phyloP scores from a whole-genome alignment of 2,797 vertebrate genomes.

The Dendrocincla tyrannina region DNA sequence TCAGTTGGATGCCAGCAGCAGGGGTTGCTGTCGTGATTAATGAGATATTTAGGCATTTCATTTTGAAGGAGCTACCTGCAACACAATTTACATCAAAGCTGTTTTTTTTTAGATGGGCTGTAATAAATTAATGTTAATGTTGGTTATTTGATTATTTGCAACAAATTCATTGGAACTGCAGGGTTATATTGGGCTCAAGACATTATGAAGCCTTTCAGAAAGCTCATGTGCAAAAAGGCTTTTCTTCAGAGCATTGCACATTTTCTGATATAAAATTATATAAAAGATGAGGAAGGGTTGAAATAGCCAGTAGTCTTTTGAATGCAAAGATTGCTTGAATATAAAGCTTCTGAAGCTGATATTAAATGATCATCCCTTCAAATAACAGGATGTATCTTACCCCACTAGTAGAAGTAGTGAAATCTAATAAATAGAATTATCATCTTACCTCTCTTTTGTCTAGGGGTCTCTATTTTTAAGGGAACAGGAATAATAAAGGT shows the following conservation, averaged over 20 bases:
- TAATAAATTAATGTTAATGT: conserved; percentile 55
- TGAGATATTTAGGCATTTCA: conserved; percentile 17
- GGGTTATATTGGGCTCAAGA: not conserved
- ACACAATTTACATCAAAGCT: not conserved
- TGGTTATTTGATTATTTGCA: conserved; percentile 50
- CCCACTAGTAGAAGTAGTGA: not conserved
- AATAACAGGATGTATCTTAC: not conserved
- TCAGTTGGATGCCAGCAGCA: not conserved
- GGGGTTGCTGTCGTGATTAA: conserved; percentile 52
- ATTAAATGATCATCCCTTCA: not conserved
- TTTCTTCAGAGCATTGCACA: not conserved
- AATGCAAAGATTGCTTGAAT: not conserved
- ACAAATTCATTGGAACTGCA: conserved; percentile 25
- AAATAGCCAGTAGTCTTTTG: not conserved
- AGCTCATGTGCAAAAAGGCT: not conserved
- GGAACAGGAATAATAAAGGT: not conserved
- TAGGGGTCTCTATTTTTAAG: not conserved
- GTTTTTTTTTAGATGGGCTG: not conserved
- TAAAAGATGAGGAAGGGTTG: not conserved
- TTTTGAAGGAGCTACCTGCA: conserved; percentile 57
- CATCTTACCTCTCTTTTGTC: not conserved
- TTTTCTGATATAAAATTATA: not conserved
- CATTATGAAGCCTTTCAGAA: not conserved
- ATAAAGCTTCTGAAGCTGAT: not conserved
- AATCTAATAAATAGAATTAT: not conserved